phyloP scores from a whole-genome alignment of 2,888 invertebrate genomes.

The Leptinotarsa peninsularis region DNA sequence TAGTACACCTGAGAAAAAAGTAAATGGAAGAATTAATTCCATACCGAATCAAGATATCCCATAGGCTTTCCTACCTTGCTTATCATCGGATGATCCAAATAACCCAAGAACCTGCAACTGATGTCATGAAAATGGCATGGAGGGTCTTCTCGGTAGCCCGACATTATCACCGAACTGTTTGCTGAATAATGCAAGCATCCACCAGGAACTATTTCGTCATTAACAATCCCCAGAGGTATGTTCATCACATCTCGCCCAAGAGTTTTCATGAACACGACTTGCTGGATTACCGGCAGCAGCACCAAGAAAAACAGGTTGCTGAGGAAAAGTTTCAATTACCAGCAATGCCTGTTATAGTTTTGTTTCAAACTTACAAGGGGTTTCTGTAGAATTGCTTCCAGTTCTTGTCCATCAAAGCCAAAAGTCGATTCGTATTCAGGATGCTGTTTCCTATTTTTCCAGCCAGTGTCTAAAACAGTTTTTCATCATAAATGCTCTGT shows the following conservation, averaged over 20 bases:
- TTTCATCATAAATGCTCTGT: background rate
- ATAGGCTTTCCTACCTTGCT: conserved; percentile 42
- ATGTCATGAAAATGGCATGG: conserved; percentile 70
- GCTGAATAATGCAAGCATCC: conserved; percentile 56
- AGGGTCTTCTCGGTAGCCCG: too few relatives aligned
- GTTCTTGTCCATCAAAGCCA: conserved; percentile 52
- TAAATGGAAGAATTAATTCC: background rate
- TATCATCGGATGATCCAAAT: conserved; percentile 71
- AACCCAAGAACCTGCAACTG: conserved; percentile 73
- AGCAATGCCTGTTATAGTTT: background rate
- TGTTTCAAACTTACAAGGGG: conserved; percentile 48
- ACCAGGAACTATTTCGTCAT: conserved; percentile 73
- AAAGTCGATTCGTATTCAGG: conserved; percentile 45
- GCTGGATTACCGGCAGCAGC: conserved; percentile 84
- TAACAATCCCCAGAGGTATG: conserved; percentile 81
- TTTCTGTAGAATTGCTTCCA: conserved; percentile 56
- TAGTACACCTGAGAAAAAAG: conserved; percentile 66
- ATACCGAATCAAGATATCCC: background rate
- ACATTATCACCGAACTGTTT: conserved; percentile 35
- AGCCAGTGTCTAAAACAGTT: conserved; percentile 19
- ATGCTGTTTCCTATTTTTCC: background rate
- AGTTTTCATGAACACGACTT: conserved; percentile 82
- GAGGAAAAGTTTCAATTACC: background rate
- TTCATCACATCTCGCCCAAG: conserved; percentile 82
- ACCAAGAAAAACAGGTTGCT: conserved; percentile 75